These are phyloP conservation scores for Ctena decussata DNA, from an alignment of 2,888 invertebrate species.

Conservation along the genomic window DNA sequence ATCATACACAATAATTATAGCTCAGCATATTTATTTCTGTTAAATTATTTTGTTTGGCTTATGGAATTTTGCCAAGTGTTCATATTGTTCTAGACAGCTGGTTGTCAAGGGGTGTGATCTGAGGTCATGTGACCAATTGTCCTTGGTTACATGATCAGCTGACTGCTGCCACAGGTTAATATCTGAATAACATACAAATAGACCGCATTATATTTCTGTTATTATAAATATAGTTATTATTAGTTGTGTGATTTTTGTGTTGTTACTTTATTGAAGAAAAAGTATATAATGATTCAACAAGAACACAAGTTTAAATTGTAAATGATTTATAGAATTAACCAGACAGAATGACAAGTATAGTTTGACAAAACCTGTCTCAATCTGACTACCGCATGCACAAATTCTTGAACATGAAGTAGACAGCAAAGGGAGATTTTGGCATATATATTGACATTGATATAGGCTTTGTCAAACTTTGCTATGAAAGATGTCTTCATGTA, in stretches of 20 bases:
- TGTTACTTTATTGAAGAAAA: conserved; percentile 48
- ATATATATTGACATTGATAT: too few species aligned
- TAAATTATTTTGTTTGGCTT: not conserved
- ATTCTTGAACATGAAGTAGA: too few species aligned
- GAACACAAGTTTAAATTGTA: not conserved
- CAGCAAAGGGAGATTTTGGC: too few species aligned
- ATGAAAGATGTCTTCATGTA: too few species aligned
- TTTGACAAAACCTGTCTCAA: too few species aligned
- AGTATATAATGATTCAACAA: conserved; percentile 3
- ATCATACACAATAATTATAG: conserved; percentile 1
- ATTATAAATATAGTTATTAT: conserved; percentile 61
- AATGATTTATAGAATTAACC: too few species aligned
- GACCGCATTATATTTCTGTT: conserved; percentile 48
- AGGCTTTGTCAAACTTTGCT: too few species aligned
- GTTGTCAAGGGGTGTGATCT: conserved; percentile 21
- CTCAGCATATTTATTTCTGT: conserved; percentile 1
- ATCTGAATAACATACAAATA: conserved; percentile 12
- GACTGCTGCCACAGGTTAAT: conserved; percentile 41
- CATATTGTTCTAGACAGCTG: conserved; percentile 17
- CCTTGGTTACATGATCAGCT: conserved; percentile 20
- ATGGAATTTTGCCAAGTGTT: conserved; percentile 16
- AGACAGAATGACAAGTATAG: too few species aligned
- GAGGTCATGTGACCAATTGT: not conserved
- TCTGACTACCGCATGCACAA: too few species aligned
- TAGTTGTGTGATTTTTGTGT: conserved; percentile 68